phyloP scores from a whole-genome alignment of 2,888 invertebrate genomes.

The Tryphoninae sp. region DNA sequence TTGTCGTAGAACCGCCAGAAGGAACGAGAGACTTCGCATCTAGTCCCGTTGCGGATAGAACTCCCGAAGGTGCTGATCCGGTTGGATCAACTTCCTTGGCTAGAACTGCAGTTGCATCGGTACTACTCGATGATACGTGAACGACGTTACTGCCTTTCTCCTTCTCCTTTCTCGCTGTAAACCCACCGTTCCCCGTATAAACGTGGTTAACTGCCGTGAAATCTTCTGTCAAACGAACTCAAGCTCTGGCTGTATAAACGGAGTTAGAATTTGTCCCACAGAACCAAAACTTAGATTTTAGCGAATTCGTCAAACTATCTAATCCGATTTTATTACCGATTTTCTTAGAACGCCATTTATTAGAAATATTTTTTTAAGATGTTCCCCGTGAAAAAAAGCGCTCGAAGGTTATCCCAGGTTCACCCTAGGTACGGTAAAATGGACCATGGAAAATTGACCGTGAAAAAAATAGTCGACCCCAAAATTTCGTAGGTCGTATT shows the following conservation, averaged over 20 bases:
- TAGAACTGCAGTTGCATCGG: slow-evolving; percentile 42
- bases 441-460: no score
- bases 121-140: slow-evolving; percentile 3
- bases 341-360: no score
- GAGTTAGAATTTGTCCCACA: not conserved
- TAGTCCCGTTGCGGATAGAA: slow-evolving; percentile 36
- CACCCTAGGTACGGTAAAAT: no score
- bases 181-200: slow-evolving; percentile 11
- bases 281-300: not conserved
- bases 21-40: slow-evolving; percentile 25
- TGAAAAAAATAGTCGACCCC: no score
- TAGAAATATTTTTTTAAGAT: no score
- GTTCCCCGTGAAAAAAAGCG: no score
- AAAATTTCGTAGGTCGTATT: no score
- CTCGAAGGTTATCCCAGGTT: no score
- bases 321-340: no score
- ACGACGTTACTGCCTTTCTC: slow-evolving; percentile 6
- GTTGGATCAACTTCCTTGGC: slow-evolving; percentile 52
- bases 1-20: slow-evolving; percentile 30
- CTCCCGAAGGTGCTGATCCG: slow-evolving; percentile 58
- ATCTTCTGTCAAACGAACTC: slow-evolving; percentile 22
- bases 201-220: slow-evolving; percentile 13
- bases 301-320: not conserved
- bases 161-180: slow-evolving; percentile 44
- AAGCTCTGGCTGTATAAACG: not conserved